Evolutionary conservation across 2,888 invertebrate species (phyloP), one percentile per base, ranked within the genome.

Genomic region (Aromia moschata): DNA sequence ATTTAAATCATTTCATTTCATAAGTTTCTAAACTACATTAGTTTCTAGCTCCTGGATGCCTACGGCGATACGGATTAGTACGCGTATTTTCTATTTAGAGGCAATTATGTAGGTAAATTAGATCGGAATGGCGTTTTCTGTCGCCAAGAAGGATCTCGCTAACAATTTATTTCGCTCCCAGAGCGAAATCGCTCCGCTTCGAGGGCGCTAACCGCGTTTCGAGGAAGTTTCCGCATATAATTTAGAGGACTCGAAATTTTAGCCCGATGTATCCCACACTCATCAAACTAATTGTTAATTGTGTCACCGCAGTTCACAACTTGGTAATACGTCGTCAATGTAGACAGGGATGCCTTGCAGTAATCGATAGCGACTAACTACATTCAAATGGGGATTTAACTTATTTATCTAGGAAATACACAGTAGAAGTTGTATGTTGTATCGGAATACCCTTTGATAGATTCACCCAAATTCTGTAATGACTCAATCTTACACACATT

Each of bases 171-270:
- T 9, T 15, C 30, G 12, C 15, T 9, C 20, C 9, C 11, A n/a
- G 15, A 15, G n/a, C 43, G 17, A 1, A 12, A 11, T 30, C 14
- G n/a, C n/a, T n/a, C 31, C 25, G 14, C 31, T 25, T 31, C 14
- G 30, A 45, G 15, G 25, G 7, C 12, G 10, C 15, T 45, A 43
- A 11, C 31, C 14, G 16, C 5, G 38, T 45, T 12, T 45, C n/a
- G 15, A 15, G 25, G 18, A 45, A 45, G 44, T 45, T 44, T 31
- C 12, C 30, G 44, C 15, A 15, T 45, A 30, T 18, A 45, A 30
- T 31, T 45, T 31, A 31, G n/a, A n/a, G 30, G 20, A 44, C 30
- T 25, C 11, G 14, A 9, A 31, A 31, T 45, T 45, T 14, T 2
- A 4, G 44, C 14, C 15, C 30, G 30, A 30, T 31, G 4, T 44